Evolutionary conservation across 2,113 vertebrate genomes (phyloP).

Genomic region (Zeus faber): DNA sequence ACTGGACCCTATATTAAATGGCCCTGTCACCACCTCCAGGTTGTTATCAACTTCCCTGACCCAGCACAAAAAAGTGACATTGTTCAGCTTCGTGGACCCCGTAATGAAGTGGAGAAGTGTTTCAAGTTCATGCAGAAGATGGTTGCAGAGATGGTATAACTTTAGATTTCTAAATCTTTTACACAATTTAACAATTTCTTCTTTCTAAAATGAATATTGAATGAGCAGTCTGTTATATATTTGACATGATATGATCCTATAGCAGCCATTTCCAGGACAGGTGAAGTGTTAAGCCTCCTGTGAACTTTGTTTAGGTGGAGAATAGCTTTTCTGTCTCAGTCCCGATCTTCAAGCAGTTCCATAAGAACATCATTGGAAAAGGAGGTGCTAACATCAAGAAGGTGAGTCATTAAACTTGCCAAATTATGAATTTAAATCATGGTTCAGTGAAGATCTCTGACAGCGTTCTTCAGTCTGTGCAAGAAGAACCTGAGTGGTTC

Average conservation of each 20-base stretch:
- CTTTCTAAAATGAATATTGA: no score
- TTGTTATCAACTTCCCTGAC: slow-evolving; percentile 98
- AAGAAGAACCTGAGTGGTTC: not conserved
- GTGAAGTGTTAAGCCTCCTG: no score
- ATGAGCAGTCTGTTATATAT: no score
- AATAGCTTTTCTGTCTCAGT: slow-evolving; percentile 95
- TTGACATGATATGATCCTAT: no score
- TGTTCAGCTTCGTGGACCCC: slow-evolving; percentile 93
- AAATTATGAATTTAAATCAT: no score
- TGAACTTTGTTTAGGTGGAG: slow-evolving; percentile 79
- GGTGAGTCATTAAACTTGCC: no score
- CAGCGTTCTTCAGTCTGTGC: no score
- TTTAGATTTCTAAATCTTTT: not conserved
- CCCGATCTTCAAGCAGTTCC: slow-evolving; percentile 98
- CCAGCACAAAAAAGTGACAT: slow-evolving; percentile 95
- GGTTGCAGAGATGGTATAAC: slow-evolving; percentile 91
- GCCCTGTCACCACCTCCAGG: slow-evolving; percentile 78
- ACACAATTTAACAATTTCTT: no score
- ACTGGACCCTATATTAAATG: no score
- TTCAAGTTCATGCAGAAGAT: slow-evolving; percentile 97
- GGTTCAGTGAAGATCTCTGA: no score
- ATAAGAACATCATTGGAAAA: slow-evolving; percentile 99
- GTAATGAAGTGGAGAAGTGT: slow-evolving; percentile 97
- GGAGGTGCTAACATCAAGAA: slow-evolving; percentile 98
- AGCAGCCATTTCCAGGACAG: no score